Conservation (phyloP, 2,113 vertebrate genomes). For the Phoenicopterus ruber region DNA sequence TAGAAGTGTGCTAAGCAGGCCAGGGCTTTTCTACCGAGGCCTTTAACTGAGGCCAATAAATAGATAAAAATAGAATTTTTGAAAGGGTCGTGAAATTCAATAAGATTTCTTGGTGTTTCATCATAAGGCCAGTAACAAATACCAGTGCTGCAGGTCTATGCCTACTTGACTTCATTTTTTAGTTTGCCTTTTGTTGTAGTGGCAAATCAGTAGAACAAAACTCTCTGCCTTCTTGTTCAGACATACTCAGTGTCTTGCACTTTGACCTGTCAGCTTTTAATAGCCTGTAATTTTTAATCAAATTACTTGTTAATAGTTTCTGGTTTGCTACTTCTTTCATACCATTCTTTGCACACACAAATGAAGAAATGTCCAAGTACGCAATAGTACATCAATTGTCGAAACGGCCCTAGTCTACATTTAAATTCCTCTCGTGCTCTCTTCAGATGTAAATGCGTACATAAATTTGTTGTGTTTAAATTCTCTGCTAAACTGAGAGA, state of each 20-base stretch:
- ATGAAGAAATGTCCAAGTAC: neutral
- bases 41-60: neutral
- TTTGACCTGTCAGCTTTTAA: neutral
- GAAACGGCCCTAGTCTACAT: neutral
- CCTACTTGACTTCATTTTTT: neutral
- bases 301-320: constrained; percentile 4
- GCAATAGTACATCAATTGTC: neutral
- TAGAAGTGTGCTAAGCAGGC: neutral
- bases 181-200: neutral
- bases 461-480: neutral
- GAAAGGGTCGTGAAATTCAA: neutral
- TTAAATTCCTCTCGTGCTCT: neutral
- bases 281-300: neutral
- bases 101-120: neutral
- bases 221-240: neutral
- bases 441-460: neutral
- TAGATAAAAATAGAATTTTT: neutral
- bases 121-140: neutral
- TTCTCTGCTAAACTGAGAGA: neutral
- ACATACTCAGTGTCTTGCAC: neutral
- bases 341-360: neutral
- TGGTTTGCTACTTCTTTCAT: neutral
- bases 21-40: neutral
- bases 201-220: neutral
- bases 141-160: neutral